phyloP scores from a whole-genome alignment of 1,140 invertebrate genomes.

The silkworm (Bombyx mori) region ASM3026992v2 NC_085119.1:8813501-8814000 shows the following conservation, averaged over 20 bases:
- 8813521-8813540: constrained; percentile 41
- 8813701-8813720: constrained; percentile 66
- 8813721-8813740: constrained; percentile 72
- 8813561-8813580: constrained; percentile 60
- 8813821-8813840: constrained; percentile 36
- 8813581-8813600: constrained; percentile 68
- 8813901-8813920: too few relatives aligned
- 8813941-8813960: too few relatives aligned
- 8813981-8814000: too few relatives aligned
- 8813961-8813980: too few relatives aligned
- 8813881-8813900: neutral
- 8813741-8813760: constrained; percentile 69
- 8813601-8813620: constrained; percentile 64
- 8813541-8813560: constrained; percentile 61
- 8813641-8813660: constrained; percentile 67
- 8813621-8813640: constrained; percentile 59
- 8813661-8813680: constrained; percentile 70
- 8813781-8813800: constrained; percentile 59
- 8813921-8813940: too few relatives aligned
- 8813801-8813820: constrained; percentile 4
- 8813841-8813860: neutral
- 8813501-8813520: neutral
- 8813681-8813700: constrained; percentile 67
- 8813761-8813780: constrained; percentile 71
- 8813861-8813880: neutral